Evolutionary conservation across 1,140 invertebrate genomes (phyloP).

Genomic region (Drosophila aff.): DNA sequence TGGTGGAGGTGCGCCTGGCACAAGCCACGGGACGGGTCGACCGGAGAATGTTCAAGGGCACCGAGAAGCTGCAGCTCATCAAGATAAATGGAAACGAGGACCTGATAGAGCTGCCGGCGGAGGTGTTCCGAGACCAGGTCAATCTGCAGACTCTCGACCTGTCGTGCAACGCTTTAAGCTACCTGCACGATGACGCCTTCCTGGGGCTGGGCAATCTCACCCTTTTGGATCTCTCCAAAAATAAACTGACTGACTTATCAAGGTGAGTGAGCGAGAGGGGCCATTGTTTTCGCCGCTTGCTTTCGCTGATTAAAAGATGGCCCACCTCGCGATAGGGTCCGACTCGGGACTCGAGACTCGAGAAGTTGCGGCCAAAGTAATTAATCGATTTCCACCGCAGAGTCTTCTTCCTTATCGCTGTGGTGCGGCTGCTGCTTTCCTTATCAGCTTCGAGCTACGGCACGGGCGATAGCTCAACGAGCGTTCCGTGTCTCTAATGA

Average conservation of each 20-base stretch:
- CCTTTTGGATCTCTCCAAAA: constrained; percentile 86
- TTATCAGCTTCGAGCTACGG: constrained; percentile 28
- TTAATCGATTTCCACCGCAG: constrained; percentile 38
- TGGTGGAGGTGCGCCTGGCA: constrained; percentile 86
- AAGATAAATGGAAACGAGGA: constrained; percentile 86
- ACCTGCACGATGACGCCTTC: constrained; percentile 86
- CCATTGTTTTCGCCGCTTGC: constrained; percentile 24
- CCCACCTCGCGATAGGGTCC: constrained; percentile 85
- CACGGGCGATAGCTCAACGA: constrained; percentile 23
- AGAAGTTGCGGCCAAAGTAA: constrained; percentile 39
- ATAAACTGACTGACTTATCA: constrained; percentile 77
- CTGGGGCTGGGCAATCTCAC: constrained; percentile 85
- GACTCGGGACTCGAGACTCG: constrained; percentile 16
- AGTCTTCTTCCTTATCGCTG: constrained; percentile 33
- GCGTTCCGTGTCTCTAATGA: constrained; percentile 21
- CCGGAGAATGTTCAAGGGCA: constrained; percentile 87
- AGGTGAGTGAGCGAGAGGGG: constrained; percentile 45
- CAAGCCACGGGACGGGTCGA: constrained; percentile 81
- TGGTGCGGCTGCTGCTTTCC: constrained; percentile 21
- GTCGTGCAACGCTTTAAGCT: constrained; percentile 86
- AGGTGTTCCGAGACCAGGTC: constrained; percentile 87
- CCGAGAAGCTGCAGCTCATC: constrained; percentile 86
- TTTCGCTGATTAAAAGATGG: constrained; percentile 70
- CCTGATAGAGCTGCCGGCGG: constrained; percentile 85
- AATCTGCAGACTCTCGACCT: constrained; percentile 86